Evolutionary conservation across 1,140 invertebrate species (phyloP), one percentile per base, ranked within the genome.

Genomic region (Acromyrmex heyeri): DNA sequence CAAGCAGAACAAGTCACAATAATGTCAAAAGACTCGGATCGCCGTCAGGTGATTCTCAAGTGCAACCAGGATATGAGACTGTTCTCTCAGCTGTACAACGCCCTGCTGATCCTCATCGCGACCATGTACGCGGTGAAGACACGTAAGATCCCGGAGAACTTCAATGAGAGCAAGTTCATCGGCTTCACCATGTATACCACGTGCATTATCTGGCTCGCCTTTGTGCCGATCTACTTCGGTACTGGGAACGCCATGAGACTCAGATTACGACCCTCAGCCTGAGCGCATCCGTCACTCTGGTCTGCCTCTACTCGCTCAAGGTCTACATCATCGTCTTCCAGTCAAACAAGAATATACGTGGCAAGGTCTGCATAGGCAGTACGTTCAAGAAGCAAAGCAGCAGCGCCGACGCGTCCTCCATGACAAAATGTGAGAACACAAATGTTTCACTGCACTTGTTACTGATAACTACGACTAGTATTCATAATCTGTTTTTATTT

Each of bases 171-270:
- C 53, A 97, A 97, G 92, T 97, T 97, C 92, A 97, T 97, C 86
- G 96, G 97, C 14, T 97, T 98, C 92, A 97, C 97, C 12, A 97
- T 97, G 97, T 98, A 98, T 93, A 97, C 97, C 5, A 97, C 97
- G 0, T 97, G 97, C 91, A 97, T 98, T 57, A 97, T 97, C 70
- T 97, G 97, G 97, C 91, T 97, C 38, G 97, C 97, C 4, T 97
- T 97, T 91, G 96, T 97, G 50, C 97, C 97, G 0, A 97, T 98
- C 83, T 97, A 97, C 92, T 97, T 97, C 88, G 97, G 96, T 3
- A 97, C 97, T 12, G 96, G 96, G 18, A 96, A 97, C 90, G 96
- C 97, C 96, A 96, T 90, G 96, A 96, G 95, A 97, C 97, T 44
- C 97, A 97, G 92, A 96, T 97, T 65, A 97, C 97, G 3, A 97